phyloP scores from a whole-genome alignment of 2,888 invertebrate species.

The Megalurothrips usitatus region DNA sequence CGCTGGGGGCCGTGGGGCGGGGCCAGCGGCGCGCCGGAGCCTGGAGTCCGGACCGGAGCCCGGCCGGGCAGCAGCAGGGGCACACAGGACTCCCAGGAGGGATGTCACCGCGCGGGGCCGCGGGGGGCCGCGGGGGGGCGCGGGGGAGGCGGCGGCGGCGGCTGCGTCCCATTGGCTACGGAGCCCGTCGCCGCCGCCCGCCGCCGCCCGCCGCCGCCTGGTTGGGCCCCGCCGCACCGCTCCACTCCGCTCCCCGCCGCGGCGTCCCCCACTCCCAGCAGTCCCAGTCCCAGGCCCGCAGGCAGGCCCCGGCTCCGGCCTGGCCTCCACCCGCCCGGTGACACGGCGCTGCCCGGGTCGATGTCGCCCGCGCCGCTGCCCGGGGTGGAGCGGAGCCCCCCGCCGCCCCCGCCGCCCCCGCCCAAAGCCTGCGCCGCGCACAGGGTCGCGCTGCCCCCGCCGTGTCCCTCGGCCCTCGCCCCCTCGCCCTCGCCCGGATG shows the following conservation, averaged over 20 bases:
- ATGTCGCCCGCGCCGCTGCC: no score
- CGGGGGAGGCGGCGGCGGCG: background rate
- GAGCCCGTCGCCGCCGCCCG: background rate
- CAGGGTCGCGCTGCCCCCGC: background rate
- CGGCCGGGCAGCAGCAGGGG: no score
- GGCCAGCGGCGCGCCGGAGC: background rate
- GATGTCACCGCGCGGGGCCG: background rate
- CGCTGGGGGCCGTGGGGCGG: background rate
- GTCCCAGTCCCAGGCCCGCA: no score
- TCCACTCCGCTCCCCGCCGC: background rate
- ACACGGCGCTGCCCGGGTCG: no score
- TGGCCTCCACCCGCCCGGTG: no score
- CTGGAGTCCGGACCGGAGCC: no score
- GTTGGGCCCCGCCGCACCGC: background rate
- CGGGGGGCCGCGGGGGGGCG: background rate
- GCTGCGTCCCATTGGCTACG: background rate
- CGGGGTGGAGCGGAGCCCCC: no score
- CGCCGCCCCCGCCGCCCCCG: background rate
- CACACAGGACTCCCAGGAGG: no score
- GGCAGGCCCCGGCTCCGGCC: no score
- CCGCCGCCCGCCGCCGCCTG: background rate
- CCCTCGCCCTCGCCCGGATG: no score
- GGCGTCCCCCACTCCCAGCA: no score
- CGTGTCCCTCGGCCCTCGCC: no score
- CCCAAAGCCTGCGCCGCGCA: background rate